Evolutionary conservation across 2,113 vertebrate genomes (phyloP).

Genomic region (Microcebus ravelobensis): DNA sequence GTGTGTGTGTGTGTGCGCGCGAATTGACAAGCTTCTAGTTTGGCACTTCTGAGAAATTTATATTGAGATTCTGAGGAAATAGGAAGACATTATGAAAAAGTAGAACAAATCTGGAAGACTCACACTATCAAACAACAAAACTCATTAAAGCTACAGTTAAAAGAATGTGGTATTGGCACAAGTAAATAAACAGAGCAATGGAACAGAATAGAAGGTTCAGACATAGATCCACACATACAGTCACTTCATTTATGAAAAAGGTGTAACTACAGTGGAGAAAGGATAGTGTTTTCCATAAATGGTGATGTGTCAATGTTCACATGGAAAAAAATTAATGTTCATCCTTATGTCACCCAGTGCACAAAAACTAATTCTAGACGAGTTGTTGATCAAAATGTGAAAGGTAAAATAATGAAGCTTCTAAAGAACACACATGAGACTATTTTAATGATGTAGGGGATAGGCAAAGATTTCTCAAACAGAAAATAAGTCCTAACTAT

Average conservation of each 20-base stretch:
- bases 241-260: no score
- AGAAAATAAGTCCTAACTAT: neutral
- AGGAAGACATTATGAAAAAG: neutral
- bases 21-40: neutral
- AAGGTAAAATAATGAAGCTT: no score
- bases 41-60: neutral
- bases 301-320: no score
- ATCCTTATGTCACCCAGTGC: no score
- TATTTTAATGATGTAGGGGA: neutral
- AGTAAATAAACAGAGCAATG: neutral
- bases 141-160: neutral
- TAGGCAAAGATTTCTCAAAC: neutral
- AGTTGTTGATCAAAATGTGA: no score
- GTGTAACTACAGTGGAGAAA: no score
- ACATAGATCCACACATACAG: neutral
- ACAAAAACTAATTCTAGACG: no score
- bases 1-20: neutral
- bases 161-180: neutral
- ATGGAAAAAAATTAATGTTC: no score
- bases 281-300: no score
- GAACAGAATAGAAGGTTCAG: neutral
- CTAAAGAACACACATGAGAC: neutral
- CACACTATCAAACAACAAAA: neutral
- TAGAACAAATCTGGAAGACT: neutral
- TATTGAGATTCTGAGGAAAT: neutral